Base-by-base conservation (phyloP, 2,888 invertebrate genomes). In the Myathropa florea region DNA sequence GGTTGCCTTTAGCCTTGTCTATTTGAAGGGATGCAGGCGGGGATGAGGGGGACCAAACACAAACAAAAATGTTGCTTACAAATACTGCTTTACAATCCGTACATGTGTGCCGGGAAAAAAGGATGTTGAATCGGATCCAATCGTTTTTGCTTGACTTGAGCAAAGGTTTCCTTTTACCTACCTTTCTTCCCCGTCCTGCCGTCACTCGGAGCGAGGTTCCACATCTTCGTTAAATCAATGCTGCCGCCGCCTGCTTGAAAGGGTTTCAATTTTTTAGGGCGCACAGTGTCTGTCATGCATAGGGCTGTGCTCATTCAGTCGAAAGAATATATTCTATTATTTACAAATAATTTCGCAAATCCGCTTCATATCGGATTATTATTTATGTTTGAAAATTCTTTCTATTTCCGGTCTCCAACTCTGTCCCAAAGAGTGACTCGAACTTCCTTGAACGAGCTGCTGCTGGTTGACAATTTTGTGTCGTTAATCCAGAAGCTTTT, bases 281-380 rank as follows among this genome's bases (percentile, higher is more conserved):
- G 18, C 12, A 14, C 21, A 21, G 10, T 18, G 63, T 24, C 26
- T 30, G 39, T 39, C 9, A 21, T 53, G 14, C 39, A 9, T 24
- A 12, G 59, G n/a, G 0, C 28, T 60, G 30, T 65, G 70, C 39
- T 82, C 67, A 59, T 59, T 76, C 76, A 76, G 46, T 71, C 65
- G 71, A 76, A 81, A 81, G 82, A 65, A 82, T 76, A 75, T 68
- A 90, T 90, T 91, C 89, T 90, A 89, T 90, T 91, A 90, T 90
- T 91, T 91, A 91, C 90, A 89, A 91, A 78, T 91, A 90, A 91
- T 91, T 91, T 90, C 90, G 89, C 90, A 91, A 91, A 91, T 90
- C 89, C 89, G 89, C 89, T 89, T 90, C 89, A 90, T 90, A 82
- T 72, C 70, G 61, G 67, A 60, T 80, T 76, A 80, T 84, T 85